These are phyloP conservation scores for Acrocyrtus sp. DNA, from an alignment of 2,888 invertebrate species.

Conservation along the genomic window DNA sequence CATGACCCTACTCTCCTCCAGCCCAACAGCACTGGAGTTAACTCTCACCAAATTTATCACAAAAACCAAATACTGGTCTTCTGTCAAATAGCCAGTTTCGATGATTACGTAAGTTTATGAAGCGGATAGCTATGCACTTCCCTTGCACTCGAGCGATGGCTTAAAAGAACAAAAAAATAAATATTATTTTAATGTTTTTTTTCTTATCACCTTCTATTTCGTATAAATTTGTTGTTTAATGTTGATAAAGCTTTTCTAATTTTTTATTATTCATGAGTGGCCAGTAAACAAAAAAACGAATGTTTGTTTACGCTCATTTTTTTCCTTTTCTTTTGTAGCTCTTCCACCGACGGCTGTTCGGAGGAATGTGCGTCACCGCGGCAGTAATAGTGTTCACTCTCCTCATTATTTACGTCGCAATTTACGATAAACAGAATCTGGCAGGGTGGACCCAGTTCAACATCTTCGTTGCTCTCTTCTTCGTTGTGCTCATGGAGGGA, in stretches of 20 bases:
- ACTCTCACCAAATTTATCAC: slow-evolving; percentile 43
- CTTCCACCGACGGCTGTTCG: slow-evolving; percentile 50
- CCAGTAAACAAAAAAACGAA: neutral
- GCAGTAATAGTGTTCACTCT: slow-evolving; percentile 39
- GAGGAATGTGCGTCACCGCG: slow-evolving; percentile 45
- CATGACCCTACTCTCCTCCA: slow-evolving; percentile 35
- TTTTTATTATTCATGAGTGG: too few relatives aligned
- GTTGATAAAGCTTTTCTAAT: too few relatives aligned
- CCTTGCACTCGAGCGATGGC: too few relatives aligned
- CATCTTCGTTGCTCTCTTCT: slow-evolving; percentile 50
- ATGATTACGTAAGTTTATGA: slow-evolving; percentile 53
- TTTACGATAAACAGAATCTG: slow-evolving; percentile 53
- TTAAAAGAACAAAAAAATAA: too few relatives aligned
- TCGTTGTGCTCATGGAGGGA: slow-evolving; percentile 55
- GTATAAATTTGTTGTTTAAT: too few relatives aligned
- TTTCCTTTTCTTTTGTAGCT: too few relatives aligned
- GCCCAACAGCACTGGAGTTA: neutral
- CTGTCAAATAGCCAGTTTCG: slow-evolving; percentile 46
- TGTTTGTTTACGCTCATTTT: neutral
- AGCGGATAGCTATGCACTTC: too few relatives aligned
- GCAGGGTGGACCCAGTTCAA: slow-evolving; percentile 55
- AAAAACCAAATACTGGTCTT: slow-evolving; percentile 53
- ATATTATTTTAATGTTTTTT: too few relatives aligned
- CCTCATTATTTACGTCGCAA: slow-evolving; percentile 44
- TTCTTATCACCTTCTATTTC: too few relatives aligned